A percentile compares a stretch with the other conserved stretches of the same genome.
phyloP scores from a whole-genome alignment of 1,140 invertebrate species.

The Telenomus remus region DNA sequence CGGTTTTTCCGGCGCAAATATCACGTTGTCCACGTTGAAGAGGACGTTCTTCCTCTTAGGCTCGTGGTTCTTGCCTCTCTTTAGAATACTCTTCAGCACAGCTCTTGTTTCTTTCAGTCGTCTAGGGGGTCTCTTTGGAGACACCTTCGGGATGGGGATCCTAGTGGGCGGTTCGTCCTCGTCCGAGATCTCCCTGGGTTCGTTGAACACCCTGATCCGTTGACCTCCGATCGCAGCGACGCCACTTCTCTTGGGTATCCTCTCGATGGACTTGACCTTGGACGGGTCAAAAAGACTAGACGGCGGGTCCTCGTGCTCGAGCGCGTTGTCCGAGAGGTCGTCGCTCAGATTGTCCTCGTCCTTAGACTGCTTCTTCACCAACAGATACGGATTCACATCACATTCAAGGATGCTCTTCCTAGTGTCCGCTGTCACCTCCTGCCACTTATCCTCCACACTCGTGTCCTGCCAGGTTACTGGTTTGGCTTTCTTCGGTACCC shows the following conservation, averaged over 20 bases:
- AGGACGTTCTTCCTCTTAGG: slow-evolving; percentile 70
- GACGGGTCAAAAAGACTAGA: slow-evolving; percentile 64
- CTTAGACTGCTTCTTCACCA: slow-evolving; percentile 77
- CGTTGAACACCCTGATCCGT: slow-evolving; percentile 72
- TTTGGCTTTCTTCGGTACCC: slow-evolving; percentile 24
- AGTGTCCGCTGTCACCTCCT: slow-evolving; percentile 60
- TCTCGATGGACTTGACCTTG: slow-evolving; percentile 72
- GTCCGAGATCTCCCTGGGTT: slow-evolving; percentile 65
- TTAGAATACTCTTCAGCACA: slow-evolving; percentile 75
- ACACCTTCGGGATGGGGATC: slow-evolving; percentile 73
- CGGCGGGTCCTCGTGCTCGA: slow-evolving; percentile 66
- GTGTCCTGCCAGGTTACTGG: slow-evolving; percentile 37
- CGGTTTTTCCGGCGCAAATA: slow-evolving; percentile 72
- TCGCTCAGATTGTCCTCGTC: slow-evolving; percentile 73
- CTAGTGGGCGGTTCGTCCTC: slow-evolving; percentile 63
- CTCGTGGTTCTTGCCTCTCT: slow-evolving; percentile 70
- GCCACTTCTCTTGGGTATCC: slow-evolving; percentile 66
- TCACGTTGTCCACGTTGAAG: slow-evolving; percentile 73
- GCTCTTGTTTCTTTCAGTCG: slow-evolving; percentile 66
- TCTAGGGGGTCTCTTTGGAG: slow-evolving; percentile 72
- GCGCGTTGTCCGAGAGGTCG: slow-evolving; percentile 76
- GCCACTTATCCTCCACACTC: slow-evolving; percentile 41
- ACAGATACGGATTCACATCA: slow-evolving; percentile 89
- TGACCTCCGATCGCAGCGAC: slow-evolving; percentile 74
- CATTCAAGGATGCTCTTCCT: slow-evolving; percentile 86